A percentile compares a stretch with the other conserved stretches of the same genome.
phyloP scores from a whole-genome alignment of 1,140 invertebrate genomes.

The Lordiphosa mommai region DNA sequence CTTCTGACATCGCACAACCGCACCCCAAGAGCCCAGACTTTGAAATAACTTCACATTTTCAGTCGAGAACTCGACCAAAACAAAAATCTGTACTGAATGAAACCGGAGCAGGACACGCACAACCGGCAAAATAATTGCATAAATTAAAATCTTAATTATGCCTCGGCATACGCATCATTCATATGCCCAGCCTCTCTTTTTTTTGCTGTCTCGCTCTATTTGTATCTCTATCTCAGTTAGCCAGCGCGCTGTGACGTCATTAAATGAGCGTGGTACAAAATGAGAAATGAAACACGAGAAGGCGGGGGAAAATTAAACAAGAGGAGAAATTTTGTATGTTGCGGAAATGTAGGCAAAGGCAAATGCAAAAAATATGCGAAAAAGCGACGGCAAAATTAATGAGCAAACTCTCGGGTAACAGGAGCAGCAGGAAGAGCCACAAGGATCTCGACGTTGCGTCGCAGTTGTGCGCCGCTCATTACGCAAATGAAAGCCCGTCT shows the following conservation, averaged over 20 bases:
- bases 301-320: conserved; percentile 56
- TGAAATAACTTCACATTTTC: no score
- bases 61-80: no score
- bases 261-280: conserved; percentile 68
- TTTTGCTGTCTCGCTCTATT: neutral
- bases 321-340: conserved; percentile 54
- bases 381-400: conserved; percentile 72
- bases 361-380: conserved; percentile 36
- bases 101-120: conserved; percentile 36
- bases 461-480: conserved; percentile 47
- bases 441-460: conserved; percentile 25
- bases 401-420: conserved; percentile 23
- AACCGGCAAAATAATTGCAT: conserved; percentile 78
- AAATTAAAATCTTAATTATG: conserved; percentile 79
- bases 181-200: conserved; percentile 3
- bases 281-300: conserved; percentile 67
- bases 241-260: conserved; percentile 58
- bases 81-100: conserved; percentile 11
- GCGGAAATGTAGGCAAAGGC: conserved; percentile 54
- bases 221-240: neutral
- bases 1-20: no score
- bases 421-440: conserved; percentile 38
- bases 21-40: no score
- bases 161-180: conserved; percentile 43
- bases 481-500: conserved; percentile 65